Evolutionary conservation across 2,888 invertebrate species (phyloP), one percentile per base, ranked within the genome.

Genomic region (Yponomeuta sedellus): DNA sequence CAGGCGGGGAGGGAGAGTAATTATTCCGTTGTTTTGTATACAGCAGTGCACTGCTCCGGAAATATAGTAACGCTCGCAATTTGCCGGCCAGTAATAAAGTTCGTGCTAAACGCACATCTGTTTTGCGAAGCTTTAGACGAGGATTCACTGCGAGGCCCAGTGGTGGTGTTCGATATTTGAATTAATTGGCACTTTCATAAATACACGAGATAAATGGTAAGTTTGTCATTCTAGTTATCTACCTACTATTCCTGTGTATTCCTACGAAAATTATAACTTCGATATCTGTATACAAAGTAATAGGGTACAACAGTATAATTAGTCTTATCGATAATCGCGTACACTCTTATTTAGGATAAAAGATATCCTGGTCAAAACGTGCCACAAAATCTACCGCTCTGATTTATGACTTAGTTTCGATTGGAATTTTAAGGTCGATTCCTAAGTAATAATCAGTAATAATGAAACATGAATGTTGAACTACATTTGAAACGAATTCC

Each of bases 11-110:
- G 72, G 77, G 79, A 83, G 85, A 85, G 82, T 82, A 78, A 85
- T 85, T 80, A 84, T 82, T 86, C 84, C 87, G 86, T 86, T 80
- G 79, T 79, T 80, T 77, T 78, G 79, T 74, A 75, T 71, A 75
- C 71, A 78, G 74, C 78, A 75, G 82, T 77, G 75, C 81, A 79
- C 81, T 82, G 77, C 78, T 79, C 78, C 77, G 77, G 81, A 80
- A 76, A 19, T 57, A 59, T 85, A 85, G 86, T 86, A 88, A 83
- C 73, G 71, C 68, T 70, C 67, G 67, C 70, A 67, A 71, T 72
- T 70, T 16, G 75, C 73, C 70, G 69, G 72, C 72, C 73, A 73
- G 74, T 74, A 75, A 75, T 75, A 76, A 70, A 72, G 68, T 22
- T 61, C 10, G 63, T 63, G 19, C 39, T 62, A 34, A 62, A 39